Base-by-base conservation (phyloP, 2,113 vertebrate species). In the Paedocypris sp. region DNA sequence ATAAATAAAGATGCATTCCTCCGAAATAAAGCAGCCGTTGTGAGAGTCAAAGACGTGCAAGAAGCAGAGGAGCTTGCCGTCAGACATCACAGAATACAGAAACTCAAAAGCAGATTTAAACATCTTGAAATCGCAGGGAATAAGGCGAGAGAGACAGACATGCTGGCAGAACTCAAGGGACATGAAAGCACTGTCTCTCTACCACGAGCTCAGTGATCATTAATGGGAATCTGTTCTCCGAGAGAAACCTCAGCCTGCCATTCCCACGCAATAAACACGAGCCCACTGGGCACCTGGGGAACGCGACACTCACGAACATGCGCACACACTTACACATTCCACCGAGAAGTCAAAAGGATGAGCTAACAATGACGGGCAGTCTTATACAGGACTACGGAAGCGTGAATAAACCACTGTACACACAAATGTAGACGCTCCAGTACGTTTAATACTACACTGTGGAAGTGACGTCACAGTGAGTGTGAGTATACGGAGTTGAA, bases 141-240 rank as follows among this genome's bases (percentile, higher is more conserved):
- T 32, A 56, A 3, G 33, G 43, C 36, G 3, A 39, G 20, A 69
- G n/a, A 18, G 49, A 32, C 3, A 61, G 56, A 60, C 20, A 42
- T 49, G 51, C 23, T 35, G 26, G 57, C 29, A 15, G 38, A 58
- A 53, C 39, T 39, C 39, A 9, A 26, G 31, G 42, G 51, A 28
- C 51, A 56, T 64, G 18, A 56, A 64, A 64, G 23, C 9, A 47
- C 11, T 38, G 39, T 52, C 11, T 51, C 49, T 41, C 7, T n/a
- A 36, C n/a, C 28, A 20, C 32, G 15, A 33, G 23, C 49, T 67
- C 15, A 25, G 20, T 49, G 59, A 47, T 57, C 36, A 26, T 51
- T 62, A 48, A 68, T 57, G 43, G 45, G 50, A 41, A 18, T 41
- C 32, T 39, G 58, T 45, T 65, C 52, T 65, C 43, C 25, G 18